phyloP scores from a whole-genome alignment of 1,140 invertebrate genomes.

The Acromyrmex charruanus region DNA sequence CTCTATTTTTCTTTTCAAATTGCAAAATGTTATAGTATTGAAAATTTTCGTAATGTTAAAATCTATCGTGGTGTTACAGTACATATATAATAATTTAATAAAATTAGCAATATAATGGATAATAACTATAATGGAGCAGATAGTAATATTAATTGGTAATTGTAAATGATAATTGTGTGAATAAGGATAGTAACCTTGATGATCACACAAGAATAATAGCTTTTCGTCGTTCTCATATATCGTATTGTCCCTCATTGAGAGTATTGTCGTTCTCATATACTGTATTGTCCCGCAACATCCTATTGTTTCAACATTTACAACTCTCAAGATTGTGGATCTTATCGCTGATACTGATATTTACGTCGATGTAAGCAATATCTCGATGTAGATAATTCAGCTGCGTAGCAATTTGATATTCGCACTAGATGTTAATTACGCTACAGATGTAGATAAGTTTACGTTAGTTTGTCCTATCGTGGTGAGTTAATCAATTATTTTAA shows the following conservation, averaged over 20 bases:
- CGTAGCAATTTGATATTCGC: slow-evolving; percentile 29
- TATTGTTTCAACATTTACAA: slow-evolving; percentile 49
- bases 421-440: slow-evolving; percentile 70
- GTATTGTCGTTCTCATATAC: no score
- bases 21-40: not conserved
- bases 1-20: not conserved
- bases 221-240: not conserved
- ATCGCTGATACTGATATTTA: slow-evolving; percentile 57
- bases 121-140: not conserved
- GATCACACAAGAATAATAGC: not conserved
- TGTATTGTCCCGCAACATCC: not conserved
- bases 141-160: not conserved
- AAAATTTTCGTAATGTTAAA: not conserved
- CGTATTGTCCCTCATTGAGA: not conserved
- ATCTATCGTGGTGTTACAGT: not conserved
- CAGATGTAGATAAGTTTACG: slow-evolving; percentile 38
- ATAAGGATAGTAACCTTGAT: not conserved
- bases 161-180: not conserved
- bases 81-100: slow-evolving; percentile 24
- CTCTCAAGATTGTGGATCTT: slow-evolving; percentile 28
- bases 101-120: not conserved
- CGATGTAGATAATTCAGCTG: slow-evolving; percentile 53
- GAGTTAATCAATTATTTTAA: slow-evolving; percentile 72
- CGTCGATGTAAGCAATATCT: slow-evolving; percentile 38
- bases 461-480: slow-evolving; percentile 11